Evolutionary conservation across 30 jellyfish, hydroid and myxozoan genomes (phyloP).

Genomic region (Mastigias papua): DNA sequence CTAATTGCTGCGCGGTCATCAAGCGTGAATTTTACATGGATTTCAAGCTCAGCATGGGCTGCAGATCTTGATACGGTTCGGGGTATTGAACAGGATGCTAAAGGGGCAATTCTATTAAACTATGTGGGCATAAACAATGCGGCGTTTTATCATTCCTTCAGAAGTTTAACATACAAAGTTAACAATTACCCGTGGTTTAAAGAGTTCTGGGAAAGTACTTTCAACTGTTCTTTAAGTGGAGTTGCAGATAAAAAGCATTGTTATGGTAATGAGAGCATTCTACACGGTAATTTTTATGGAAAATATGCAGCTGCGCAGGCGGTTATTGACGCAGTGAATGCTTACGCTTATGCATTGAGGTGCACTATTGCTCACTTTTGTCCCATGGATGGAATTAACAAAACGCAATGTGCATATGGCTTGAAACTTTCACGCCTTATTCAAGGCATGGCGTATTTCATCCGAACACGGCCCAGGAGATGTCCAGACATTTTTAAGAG

Average conservation of each 20-base stretch:
- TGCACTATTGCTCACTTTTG: background rate
- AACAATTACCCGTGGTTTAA: constrained; percentile 52
- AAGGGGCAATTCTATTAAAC: constrained; percentile 23
- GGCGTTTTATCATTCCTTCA: constrained; percentile 3
- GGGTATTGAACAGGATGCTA: constrained; percentile 28
- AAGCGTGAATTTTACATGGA: constrained; percentile 13
- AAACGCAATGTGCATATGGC: background rate
- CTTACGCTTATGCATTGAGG: constrained; percentile 35
- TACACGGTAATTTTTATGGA: constrained; percentile 19
- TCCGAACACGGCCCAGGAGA: background rate
- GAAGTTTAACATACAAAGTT: constrained; percentile 1
- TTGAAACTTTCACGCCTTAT: background rate
- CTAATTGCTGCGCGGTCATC: constrained; percentile 36
- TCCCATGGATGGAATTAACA: background rate
- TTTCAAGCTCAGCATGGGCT: constrained; percentile 39
- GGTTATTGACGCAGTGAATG: constrained; percentile 48
- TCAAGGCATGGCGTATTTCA: background rate
- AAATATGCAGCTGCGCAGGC: constrained; percentile 47
- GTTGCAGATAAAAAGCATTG: constrained; percentile 1
- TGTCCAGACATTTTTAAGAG: constrained; percentile 5
- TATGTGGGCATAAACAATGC: constrained; percentile 17
- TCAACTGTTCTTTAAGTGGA: constrained; percentile 22
- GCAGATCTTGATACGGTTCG: constrained; percentile 18
- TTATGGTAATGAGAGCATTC: constrained; percentile 23
- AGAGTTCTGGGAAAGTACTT: constrained; percentile 62